Conservation (phyloP, 2,113 vertebrate genomes). For the Fregetta grallaria region DNA sequence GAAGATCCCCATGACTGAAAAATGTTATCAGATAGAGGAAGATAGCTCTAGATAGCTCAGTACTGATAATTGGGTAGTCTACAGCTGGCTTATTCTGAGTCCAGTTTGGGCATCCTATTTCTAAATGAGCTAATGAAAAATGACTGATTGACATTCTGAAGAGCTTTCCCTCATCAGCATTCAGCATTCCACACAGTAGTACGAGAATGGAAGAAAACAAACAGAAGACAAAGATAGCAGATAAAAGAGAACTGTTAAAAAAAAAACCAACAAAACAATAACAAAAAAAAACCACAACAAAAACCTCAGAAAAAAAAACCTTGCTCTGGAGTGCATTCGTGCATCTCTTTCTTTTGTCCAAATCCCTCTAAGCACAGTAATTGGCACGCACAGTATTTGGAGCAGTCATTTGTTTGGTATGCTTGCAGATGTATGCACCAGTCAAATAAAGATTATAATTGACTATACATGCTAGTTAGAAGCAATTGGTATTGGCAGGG, state of each 20-base stretch:
- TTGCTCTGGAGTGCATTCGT: neutral
- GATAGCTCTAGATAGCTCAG: neutral
- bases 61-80: neutral
- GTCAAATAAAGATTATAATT: slow-evolving; percentile 20
- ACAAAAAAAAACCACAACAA: neutral
- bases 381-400: slow-evolving; percentile 17
- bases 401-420: slow-evolving; percentile 12
- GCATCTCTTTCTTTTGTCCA: slow-evolving; percentile 5
- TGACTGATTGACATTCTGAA: slow-evolving; percentile 32
- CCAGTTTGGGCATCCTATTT: neutral
- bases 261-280: neutral
- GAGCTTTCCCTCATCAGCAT: slow-evolving; percentile 15
- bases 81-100: neutral
- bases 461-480: neutral
- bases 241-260: neutral
- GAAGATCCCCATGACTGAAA: neutral
- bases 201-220: neutral
- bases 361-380: slow-evolving; percentile 1
- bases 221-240: neutral
- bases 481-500: neutral
- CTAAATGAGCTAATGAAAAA: slow-evolving; percentile 38
- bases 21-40: neutral
- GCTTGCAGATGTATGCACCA: neutral
- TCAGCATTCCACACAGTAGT: neutral
- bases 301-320: no score